Conservation (phyloP, 2,113 vertebrate genomes). For the Campylomormyrus numenius region DNA sequence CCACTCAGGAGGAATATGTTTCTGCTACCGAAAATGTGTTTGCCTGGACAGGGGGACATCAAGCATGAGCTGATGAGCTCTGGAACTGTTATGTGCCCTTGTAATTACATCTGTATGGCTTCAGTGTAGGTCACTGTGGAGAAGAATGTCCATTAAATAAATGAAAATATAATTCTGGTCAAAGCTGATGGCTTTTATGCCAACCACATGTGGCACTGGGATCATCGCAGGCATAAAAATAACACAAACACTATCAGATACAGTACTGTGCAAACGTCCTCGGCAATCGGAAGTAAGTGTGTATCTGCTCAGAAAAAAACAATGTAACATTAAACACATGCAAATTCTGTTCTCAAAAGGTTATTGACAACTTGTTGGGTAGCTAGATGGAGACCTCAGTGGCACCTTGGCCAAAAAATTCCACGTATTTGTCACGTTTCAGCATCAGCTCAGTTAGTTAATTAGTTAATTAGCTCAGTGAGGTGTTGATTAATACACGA, state of each 20-base stretch:
- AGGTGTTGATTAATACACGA: neutral
- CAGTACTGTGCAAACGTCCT: neutral
- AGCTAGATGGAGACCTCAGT: neutral
- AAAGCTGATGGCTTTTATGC: neutral
- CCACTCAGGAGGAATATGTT: neutral
- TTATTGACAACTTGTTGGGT: neutral
- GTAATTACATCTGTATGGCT: neutral
- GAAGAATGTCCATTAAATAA: neutral
- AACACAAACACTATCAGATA: neutral
- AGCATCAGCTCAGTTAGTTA: neutral
- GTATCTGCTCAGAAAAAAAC: neutral
- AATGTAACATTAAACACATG: neutral
- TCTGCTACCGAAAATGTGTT: neutral
- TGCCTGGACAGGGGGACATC: neutral
- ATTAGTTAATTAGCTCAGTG: neutral
- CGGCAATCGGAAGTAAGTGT: neutral
- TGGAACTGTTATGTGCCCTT: neutral
- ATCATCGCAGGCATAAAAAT: neutral
- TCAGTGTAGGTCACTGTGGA: neutral
- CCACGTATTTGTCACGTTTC: neutral
- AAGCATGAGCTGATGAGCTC: neutral
- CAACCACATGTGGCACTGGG: neutral
- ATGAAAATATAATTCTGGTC: neutral
- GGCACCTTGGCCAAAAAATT: too few relatives aligned
- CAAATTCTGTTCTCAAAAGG: neutral